Percentiles rank a stretch among this genome's conserved stretches.
These are phyloP conservation scores for Odocoileus virginianus DNA, from an alignment of 2,113 vertebrate genomes.

Conservation along the genomic window DNA sequence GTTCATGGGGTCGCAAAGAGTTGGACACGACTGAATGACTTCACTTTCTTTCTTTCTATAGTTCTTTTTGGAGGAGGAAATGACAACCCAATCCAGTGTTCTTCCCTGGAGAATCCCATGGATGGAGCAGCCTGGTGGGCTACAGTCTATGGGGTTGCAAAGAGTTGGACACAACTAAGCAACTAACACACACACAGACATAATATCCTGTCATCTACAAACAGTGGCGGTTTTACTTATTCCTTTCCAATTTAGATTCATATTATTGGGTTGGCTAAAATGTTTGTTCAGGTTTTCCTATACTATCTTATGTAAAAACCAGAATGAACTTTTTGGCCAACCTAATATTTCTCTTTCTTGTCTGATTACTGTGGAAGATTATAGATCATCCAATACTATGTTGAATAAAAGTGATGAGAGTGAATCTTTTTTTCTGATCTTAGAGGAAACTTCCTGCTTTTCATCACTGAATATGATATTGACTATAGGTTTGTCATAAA, in stretches of 20 bases:
- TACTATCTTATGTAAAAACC: not conserved
- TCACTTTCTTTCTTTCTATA: too few species aligned
- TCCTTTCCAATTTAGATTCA: not conserved
- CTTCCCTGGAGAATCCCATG: too few species aligned
- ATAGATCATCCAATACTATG: not conserved
- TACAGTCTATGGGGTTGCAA: too few species aligned
- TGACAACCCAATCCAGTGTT: too few species aligned
- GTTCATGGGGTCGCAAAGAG: too few species aligned
- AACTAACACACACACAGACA: not conserved
- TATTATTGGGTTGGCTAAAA: not conserved
- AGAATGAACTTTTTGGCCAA: not conserved
- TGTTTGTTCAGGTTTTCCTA: not conserved
- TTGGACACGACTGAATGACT: too few species aligned
- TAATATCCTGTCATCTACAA: not conserved
- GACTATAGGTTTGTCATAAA: not conserved
- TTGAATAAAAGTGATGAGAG: not conserved
- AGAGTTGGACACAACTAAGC: too few species aligned
- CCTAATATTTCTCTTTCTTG: not conserved
- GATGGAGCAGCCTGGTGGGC: too few species aligned
- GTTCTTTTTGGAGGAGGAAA: too few species aligned
- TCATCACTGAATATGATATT: not conserved
- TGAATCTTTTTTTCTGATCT: not conserved
- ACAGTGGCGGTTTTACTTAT: not conserved
- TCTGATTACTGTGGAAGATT: not conserved
- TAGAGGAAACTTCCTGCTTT: not conserved